Percentiles rank a stretch among this genome's conserved stretches.
Conservation (phyloP, 2,888 invertebrate species). For the Neria commutata region DNA sequence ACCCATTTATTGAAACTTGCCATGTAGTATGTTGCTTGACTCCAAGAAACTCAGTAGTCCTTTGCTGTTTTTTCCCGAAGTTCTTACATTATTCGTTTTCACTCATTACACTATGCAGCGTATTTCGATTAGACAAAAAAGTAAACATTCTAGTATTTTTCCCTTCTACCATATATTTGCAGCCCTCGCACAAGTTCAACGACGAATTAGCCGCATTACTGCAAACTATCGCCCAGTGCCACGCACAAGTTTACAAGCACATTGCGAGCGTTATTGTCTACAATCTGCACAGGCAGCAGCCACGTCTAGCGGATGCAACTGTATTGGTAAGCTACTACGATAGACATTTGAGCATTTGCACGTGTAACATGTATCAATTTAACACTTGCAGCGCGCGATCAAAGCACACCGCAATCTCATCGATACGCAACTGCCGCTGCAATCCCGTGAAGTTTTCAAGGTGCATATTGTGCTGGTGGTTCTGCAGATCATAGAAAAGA, state of each 20-base stretch:
- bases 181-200: conserved; percentile 24
- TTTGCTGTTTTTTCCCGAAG: too few relatives aligned
- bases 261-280: conserved; percentile 28
- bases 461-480: conserved; percentile 30
- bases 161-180: too few relatives aligned
- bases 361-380: not conserved
- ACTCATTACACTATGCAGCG: too few relatives aligned
- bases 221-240: conserved; percentile 22
- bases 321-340: conserved; percentile 23
- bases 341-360: not conserved
- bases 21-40: too few relatives aligned
- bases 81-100: too few relatives aligned
- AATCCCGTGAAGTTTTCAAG: conserved; percentile 24
- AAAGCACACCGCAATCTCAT: conserved; percentile 28
- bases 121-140: too few relatives aligned
- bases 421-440: conserved; percentile 20
- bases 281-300: conserved; percentile 28
- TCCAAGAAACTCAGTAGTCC: too few relatives aligned
- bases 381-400: conserved; percentile 15
- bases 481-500: conserved; percentile 28
- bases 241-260: conserved; percentile 26
- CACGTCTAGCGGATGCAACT: conserved; percentile 17
- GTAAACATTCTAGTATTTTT: too few relatives aligned
- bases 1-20: too few relatives aligned
- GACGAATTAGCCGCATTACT: conserved; percentile 22